Base-by-base conservation (phyloP, 2,797 vertebrate species). In the Geotrypetes seraphini region DNA sequence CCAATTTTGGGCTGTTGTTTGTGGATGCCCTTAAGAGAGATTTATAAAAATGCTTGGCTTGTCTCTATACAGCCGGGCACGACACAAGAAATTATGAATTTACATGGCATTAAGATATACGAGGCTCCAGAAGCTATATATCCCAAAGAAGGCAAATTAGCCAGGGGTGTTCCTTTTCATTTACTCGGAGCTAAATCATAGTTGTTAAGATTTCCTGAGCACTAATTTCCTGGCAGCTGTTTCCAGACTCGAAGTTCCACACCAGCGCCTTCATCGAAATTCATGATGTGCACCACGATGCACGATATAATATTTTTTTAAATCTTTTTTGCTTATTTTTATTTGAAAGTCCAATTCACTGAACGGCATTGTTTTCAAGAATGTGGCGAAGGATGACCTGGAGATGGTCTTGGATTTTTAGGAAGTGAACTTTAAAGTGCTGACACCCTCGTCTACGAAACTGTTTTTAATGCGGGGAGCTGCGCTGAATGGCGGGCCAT, bases 291-390 rank as follows among this genome's bases (percentile, higher is more conserved):
- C 12, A 4, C 28, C 3, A 12, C n/a, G 16, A 12, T 1, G 7
- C 1, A 9, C 5, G 1, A 38, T 10, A 1, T 3, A 7, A 5
- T n/a, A n/a, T n/a, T n/a, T n/a, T n/a, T 31, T 14, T 2, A 0
- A n/a, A 1, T 3, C 7, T 5, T n/a, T n/a, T n/a, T n/a, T n/a
- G n/a, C 31, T 14, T 2, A 0, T 2, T 17, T 3, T 2, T n/a
- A n/a, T n/a, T n/a, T 25, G 3, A 3, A 12, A 19, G 10, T 8
- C 12, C 9, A 36, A 9, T 8, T 22, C 8, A 25, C 5, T 5
- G 28, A 18, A 5, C 20, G 43, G 38, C 2, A 18, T 6, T 21
- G 16, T 23, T 20, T 28, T 22, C 20, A 26, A 18, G n/a, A 17
- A 18, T 2, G 1, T 4, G 14, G 3, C 30, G 10, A 12, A 18